These are phyloP conservation scores for Hetaerina titia DNA, from an alignment of 2,888 invertebrate genomes.

Conservation along the genomic window DNA sequence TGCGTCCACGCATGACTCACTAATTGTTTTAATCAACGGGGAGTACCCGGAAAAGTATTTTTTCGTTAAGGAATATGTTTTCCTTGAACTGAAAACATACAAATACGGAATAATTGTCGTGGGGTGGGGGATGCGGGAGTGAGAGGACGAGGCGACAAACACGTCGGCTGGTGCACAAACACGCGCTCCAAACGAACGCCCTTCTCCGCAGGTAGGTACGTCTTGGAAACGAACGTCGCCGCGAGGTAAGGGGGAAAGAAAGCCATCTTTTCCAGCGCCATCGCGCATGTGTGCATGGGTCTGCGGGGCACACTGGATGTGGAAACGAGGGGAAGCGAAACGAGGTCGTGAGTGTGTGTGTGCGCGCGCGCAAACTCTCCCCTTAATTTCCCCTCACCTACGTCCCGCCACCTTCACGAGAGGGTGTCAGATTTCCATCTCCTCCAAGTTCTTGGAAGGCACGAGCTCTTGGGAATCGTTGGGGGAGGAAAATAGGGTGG, in stretches of 20 bases:
- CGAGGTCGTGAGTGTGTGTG: constrained; percentile 17
- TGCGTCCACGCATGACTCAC: not conserved
- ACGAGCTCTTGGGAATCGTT: constrained; percentile 37
- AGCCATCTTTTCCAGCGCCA: not conserved
- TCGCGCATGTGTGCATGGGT: constrained; percentile 9
- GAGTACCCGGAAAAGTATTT: not conserved
- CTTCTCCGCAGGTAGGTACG: not conserved
- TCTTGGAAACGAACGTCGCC: not conserved
- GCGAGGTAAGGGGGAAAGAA: not conserved
- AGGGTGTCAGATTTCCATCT: constrained; percentile 53
- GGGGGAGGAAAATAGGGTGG: constrained; percentile 22
- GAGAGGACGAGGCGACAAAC: not conserved
- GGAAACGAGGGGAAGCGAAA: not conserved
- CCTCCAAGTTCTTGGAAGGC: constrained; percentile 50
- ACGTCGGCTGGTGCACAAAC: not conserved
- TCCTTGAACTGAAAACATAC: not conserved
- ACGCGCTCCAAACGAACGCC: not conserved
- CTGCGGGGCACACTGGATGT: not conserved
- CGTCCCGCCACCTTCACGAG: not conserved
- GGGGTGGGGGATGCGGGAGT: not conserved
- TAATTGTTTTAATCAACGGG: not conserved
- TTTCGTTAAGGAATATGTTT: not conserved
- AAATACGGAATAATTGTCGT: constrained; percentile 7
- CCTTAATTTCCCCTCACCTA: not conserved
- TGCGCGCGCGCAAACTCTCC: not conserved